A percentile compares a stretch with the other conserved stretches of the same genome.
Conservation (phyloP, 2,888 invertebrate genomes). For the Melanotus villosus region DNA sequence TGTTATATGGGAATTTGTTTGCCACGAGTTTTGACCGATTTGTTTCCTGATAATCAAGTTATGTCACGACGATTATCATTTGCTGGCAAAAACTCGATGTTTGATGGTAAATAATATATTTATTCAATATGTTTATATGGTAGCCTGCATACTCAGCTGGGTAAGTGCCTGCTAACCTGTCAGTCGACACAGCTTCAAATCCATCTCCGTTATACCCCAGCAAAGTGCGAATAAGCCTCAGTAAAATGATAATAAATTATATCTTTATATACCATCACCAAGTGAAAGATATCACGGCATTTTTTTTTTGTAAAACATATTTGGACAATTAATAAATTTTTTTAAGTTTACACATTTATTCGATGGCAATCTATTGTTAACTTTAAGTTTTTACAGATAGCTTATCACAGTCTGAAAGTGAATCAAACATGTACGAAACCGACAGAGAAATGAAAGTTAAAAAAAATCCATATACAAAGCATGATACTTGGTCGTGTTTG, state of each 20-base stretch:
- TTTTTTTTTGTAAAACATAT: too few species aligned
- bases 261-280: too few species aligned
- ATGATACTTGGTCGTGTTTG: conserved; percentile 50
- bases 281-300: too few species aligned
- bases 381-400: conserved; percentile 16
- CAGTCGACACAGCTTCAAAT: too few species aligned
- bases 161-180: not conserved
- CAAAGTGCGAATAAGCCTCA: too few species aligned
- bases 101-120: too few species aligned
- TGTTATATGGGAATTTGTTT: conserved; percentile 83
- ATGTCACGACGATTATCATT: conserved; percentile 49
- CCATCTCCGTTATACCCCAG: too few species aligned
- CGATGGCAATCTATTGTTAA: too few species aligned
- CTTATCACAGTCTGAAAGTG: conserved; percentile 13
- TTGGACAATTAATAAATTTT: too few species aligned
- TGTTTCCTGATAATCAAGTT: conserved; percentile 74
- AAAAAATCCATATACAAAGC: conserved; percentile 39
- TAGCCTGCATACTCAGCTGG: not conserved
- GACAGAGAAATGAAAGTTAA: conserved; percentile 28
- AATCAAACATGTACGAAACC: conserved; percentile 9
- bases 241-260: too few species aligned
- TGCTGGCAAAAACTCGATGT: conserved; percentile 34
- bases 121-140: too few species aligned
- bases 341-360: too few species aligned
- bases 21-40: conserved; percentile 76